Conservation (phyloP, 2,113 vertebrate genomes). For the Charina bottae region DNA sequence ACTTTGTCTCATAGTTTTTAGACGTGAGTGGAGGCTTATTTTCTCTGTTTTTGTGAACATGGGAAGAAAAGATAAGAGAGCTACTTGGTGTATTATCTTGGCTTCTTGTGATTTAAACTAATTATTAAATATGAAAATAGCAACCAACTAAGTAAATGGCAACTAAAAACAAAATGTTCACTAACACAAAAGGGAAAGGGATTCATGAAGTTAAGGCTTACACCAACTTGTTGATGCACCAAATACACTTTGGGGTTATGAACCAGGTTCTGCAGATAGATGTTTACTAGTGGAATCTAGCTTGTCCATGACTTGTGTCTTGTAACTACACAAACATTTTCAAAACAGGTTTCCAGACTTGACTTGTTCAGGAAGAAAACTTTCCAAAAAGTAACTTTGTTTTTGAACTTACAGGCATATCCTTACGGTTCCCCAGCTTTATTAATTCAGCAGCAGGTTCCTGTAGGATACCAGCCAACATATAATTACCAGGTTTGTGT, state of each 20-base stretch:
- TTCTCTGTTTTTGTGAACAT: not conserved
- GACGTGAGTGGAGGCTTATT: not conserved
- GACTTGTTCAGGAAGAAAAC: not conserved
- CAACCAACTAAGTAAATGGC: not conserved
- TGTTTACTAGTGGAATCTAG: not conserved
- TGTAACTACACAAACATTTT: not conserved
- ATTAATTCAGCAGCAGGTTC: slow-evolving; percentile 83
- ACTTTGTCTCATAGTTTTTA: not conserved
- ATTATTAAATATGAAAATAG: not conserved
- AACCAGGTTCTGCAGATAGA: not conserved
- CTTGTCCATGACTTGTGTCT: not conserved
- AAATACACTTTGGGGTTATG: not conserved
- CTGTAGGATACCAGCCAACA: slow-evolving; percentile 82
- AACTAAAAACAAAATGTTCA: not conserved
- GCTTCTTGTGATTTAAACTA: not conserved
- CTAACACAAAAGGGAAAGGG: not conserved
- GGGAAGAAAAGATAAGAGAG: not conserved
- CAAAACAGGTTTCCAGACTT: not conserved
- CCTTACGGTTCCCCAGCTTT: slow-evolving; percentile 79
- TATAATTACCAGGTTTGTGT: slow-evolving; percentile 86
- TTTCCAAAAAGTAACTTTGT: not conserved
- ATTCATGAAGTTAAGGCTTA: not conserved
- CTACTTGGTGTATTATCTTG: not conserved
- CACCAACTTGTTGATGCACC: not conserved
- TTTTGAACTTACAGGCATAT: slow-evolving; percentile 77